Evolutionary conservation across 1,140 invertebrate species (phyloP), one percentile per base, ranked within the genome.

Genomic region (Capitella teleta): DNA sequence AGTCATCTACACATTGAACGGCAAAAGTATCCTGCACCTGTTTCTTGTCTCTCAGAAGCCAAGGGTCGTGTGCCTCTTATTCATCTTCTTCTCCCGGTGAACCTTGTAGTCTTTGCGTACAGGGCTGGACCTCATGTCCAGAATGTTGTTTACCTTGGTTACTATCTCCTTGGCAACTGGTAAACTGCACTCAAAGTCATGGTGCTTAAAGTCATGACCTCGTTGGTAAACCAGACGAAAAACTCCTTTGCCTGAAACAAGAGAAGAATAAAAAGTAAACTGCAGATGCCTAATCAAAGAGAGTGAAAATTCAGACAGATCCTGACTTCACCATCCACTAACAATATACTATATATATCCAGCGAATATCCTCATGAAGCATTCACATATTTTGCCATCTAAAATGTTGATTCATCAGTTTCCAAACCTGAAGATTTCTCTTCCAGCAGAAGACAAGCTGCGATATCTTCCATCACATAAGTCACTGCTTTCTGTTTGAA

Each of bases 151-250:
- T 2, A 92, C 78, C 76, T 91, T 92, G 48, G 82, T 79, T 3
- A 89, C 82, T 25, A 93, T 89, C 70, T 86, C 84, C 57, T 82
- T 78, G 6, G 85, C 85, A 1, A 77, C 80, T 8, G 75, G 72
- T 14, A 79, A 74, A 52, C 89, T 85, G 19, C 82, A 79, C 72
- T 92, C 87, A 64, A 92, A 91, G 64, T 90, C 85, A 50, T 87
- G 83, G 62, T 83, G 81, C 68, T 90, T 88, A 61, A 86, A 90
- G 41, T 79, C 79, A 21, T 76, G 69, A 10, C 56, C 59, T n/a
- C 42, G 58, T 61, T 53, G 73, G 55, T 60, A 76, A 61, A 60
- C 65, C 41, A 74, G 28, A 6, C 70, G 59, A 50, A 74, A 74
- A 41, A 61, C 51, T 21, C 58, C 53, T 51, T 64, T 67, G 32